Evolutionary conservation across 2,113 vertebrate genomes (phyloP), one percentile per base, ranked within the genome.

Genomic region (Rostratula benghalensis): DNA sequence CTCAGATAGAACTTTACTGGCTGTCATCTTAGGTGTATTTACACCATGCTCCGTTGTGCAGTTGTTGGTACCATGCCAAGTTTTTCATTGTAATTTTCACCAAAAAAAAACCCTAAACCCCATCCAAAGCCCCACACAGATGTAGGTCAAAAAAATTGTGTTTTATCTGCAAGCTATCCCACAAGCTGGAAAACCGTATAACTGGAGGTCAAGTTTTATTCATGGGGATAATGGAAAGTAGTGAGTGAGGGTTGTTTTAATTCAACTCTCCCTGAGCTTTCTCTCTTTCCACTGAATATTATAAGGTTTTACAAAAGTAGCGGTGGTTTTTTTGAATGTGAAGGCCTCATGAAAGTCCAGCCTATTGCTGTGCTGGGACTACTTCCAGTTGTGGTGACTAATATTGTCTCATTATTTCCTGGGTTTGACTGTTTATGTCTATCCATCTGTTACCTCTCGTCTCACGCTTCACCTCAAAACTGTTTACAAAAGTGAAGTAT

Each of bases 81-180:
- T 18, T n/a, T 60, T 77, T 35, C 25, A 3, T 16, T 1, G 2
- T 28, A 28, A 9, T 57, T 87, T 68, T 56, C 35, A 80, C 25
- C 9, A 10, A 33, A 8, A 10, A 35, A 37, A 71, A 30, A 0
- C 0, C 0, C 0, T 33, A 71, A 30, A 0, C 0, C 0, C 0
- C 37, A 39, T 30, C 10, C 13, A 64, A 56, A 93, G 1, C 5
- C 9, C 15, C 14, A 14, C 23, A 53, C 11, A 48, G 11, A 10
- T 9, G 7, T 3, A 50, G 31, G 27, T 37, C 5, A 46, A 57
- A 27, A 41, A 33, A 21, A 3, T 6, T n/a, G 27, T 50, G 2
- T 1, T 87, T 89, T 43, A 33, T 46, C 50, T 45, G 3, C 20
- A 59, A 53, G 20, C 6, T 1, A 1, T 64, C 35, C 25, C n/a